phyloP scores from a whole-genome alignment of 1,140 invertebrate genomes.

The Procambarus virginalis region DNA sequence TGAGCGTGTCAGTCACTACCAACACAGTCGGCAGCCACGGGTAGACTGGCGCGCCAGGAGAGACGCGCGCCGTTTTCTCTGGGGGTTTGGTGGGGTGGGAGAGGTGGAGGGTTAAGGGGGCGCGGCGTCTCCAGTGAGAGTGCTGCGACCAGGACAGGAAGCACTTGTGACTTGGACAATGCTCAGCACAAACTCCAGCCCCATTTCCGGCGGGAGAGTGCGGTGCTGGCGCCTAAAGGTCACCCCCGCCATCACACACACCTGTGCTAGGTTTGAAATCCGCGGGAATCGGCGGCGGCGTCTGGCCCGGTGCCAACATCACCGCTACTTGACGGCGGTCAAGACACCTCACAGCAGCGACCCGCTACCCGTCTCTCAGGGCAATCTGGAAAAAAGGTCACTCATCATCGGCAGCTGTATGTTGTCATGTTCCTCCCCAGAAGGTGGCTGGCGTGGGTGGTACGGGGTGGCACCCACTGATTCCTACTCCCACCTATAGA shows the following conservation, averaged over 20 bases:
- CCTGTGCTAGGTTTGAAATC: background rate
- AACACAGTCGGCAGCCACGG: conserved; percentile 41
- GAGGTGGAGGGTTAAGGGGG: background rate
- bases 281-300: conserved; percentile 6
- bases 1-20: conserved; percentile 6
- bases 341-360: conserved; percentile 17
- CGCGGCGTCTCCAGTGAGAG: conserved; percentile 52
- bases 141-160: conserved; percentile 52
- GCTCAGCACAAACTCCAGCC: conserved; percentile 26
- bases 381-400: background rate
- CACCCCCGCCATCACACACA: background rate
- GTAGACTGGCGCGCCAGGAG: conserved; percentile 46
- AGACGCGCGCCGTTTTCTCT: conserved; percentile 63
- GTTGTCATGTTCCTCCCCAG: too few species aligned
- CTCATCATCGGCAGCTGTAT: too few species aligned
- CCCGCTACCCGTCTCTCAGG: conserved; percentile 14
- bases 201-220: conserved; percentile 41
- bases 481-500: too few species aligned
- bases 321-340: conserved; percentile 47
- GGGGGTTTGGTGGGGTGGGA: conserved; percentile 9
- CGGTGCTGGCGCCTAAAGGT: background rate
- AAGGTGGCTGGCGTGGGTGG: too few species aligned
- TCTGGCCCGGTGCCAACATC: conserved; percentile 44
- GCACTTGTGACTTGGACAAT: conserved; percentile 45
- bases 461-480: too few species aligned